Evolutionary conservation across 2,888 invertebrate species (phyloP), one percentile per base, ranked within the genome.

Genomic region (Adelphocoris suturalis): DNA sequence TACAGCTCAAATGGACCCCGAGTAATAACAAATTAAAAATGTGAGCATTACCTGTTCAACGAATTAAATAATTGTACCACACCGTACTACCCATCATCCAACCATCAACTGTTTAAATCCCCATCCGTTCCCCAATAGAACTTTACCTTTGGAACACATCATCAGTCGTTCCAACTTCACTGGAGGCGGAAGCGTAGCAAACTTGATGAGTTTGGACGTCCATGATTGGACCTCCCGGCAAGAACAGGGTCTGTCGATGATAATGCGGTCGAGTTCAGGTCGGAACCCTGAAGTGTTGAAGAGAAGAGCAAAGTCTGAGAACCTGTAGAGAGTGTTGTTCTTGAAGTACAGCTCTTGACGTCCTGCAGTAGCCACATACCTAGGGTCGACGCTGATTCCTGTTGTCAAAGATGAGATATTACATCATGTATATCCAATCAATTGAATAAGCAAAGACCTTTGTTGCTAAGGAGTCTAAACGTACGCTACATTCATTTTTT

Each of bases 271-370:
- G 46, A 96, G 93, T 90, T 95, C 94, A 55, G 95, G 93, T 23
- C 94, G 93, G 91, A 96, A 94, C 91, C 95, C 94, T 13, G 93
- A 93, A 4, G 94, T 93, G 92, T 96, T 95, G 92, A 95, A 94
- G 91, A 94, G 93, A 61, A 96, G 93, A 5, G 96, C 95, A 9
- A 94, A 94, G 2, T 95, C 94, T 55, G 94, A 94, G 92, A 96
- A 93, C 88, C 93, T 93, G 0, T 94, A 93, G 76, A 96, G 93
- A 16, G 95, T 95, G 92, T 96, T 96, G 92, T 96, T 95, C 92
- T 96, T 95, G 91, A 97, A 95, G 27, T 94, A 93, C 89, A 95
- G 94, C 92, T 94, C 95, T 92, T 94, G 95, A 28, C 93, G 93
- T 11, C 92, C 92, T 14, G 86, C 88, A 47, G 91, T 81, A n/a